A percentile compares a stretch with the other conserved stretches of the same genome.
These are phyloP conservation scores for Philopotamus ludificatus DNA, from an alignment of 1,140 invertebrate species.

Conservation along the genomic window DNA sequence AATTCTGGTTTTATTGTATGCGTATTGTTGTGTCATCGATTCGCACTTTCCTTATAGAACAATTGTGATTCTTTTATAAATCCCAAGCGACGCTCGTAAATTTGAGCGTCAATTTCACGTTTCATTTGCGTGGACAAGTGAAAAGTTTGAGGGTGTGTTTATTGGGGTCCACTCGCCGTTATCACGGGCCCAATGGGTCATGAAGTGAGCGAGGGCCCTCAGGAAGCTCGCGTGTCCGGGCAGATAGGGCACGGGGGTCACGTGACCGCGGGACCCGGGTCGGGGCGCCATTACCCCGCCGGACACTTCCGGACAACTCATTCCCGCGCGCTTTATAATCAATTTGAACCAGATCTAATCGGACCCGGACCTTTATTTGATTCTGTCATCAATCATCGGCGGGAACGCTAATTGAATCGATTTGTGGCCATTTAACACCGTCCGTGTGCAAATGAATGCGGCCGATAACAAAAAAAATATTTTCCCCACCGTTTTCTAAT, in stretches of 20 bases:
- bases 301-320: conserved; percentile 5
- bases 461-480: no score
- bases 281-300: background rate
- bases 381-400: no score
- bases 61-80: no score
- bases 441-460: no score
- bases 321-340: background rate
- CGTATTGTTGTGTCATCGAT: no score
- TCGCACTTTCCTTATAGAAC: no score
- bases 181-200: conserved; percentile 20
- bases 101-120: conserved; percentile 9
- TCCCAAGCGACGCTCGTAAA: no score
- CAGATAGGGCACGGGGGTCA: conserved; percentile 19
- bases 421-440: no score
- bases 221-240: conserved; percentile 32
- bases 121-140: conserved; percentile 1
- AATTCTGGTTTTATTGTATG: no score
- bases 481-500: no score
- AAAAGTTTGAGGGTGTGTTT: background rate
- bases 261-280: conserved; percentile 17
- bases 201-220: conserved; percentile 20
- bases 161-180: conserved; percentile 4
- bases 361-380: no score
- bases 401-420: no score
- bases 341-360: background rate